These are phyloP conservation scores for Epinotia ramella DNA, from an alignment of 2,888 invertebrate genomes.

Conservation along the genomic window DNA sequence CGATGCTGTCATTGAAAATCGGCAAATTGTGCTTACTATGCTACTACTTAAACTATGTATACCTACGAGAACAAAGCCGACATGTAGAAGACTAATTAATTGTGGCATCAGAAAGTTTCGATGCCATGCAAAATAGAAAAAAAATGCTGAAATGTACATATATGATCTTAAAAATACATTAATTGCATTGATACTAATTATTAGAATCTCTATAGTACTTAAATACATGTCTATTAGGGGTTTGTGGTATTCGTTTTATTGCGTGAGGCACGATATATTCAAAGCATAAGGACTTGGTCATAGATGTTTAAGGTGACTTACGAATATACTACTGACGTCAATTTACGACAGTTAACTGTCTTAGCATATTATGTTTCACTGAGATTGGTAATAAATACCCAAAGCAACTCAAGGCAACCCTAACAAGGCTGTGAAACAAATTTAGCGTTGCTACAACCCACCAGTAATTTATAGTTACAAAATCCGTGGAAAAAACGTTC, in stretches of 20 bases:
- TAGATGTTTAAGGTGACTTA: constrained; percentile 13
- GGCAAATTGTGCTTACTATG: too few species aligned
- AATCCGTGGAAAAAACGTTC: constrained; percentile 62
- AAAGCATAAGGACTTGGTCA: constrained; percentile 13
- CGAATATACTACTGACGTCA: constrained; percentile 3
- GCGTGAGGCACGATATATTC: constrained; percentile 38
- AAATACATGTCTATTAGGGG: neutral
- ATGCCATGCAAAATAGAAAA: too few species aligned
- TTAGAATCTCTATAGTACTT: neutral
- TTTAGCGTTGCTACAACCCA: constrained; percentile 52
- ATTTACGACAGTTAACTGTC: neutral
- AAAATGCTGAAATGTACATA: neutral
- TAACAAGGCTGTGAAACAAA: constrained; percentile 29
- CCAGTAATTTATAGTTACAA: constrained; percentile 62
- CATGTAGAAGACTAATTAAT: too few species aligned
- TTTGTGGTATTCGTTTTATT: constrained; percentile 23
- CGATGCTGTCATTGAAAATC: too few species aligned
- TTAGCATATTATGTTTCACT: neutral
- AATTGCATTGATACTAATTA: neutral
- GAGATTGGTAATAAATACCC: neutral
- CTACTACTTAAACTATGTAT: too few species aligned
- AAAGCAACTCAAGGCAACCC: constrained; percentile 23
- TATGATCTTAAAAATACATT: neutral
- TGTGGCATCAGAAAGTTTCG: too few species aligned
- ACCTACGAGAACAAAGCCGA: too few species aligned